These are phyloP conservation scores for Notarius quadriscutis DNA, from an alignment of 2,113 vertebrate genomes.

Conservation along the genomic window DNA sequence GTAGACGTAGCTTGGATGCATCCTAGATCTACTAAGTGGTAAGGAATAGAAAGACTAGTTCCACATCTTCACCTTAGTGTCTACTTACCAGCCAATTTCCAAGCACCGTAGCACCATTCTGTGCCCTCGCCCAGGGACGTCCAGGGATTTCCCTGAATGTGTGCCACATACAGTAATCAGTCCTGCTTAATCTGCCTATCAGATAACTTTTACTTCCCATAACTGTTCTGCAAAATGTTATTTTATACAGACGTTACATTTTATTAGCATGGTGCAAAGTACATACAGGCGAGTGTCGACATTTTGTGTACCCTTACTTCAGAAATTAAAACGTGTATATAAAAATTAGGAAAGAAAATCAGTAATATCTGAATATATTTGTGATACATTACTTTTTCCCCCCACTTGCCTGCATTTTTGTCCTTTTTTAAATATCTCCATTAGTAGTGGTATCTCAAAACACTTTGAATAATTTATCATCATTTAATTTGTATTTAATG, in stretches of 20 bases:
- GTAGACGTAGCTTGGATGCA: background rate
- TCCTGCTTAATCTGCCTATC: constrained; percentile 67
- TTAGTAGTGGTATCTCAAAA: background rate
- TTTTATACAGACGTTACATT: background rate
- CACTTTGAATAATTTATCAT: background rate
- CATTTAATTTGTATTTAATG: background rate
- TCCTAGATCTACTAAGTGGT: constrained; percentile 23
- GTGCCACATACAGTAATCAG: constrained; percentile 43
- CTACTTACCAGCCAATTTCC: constrained; percentile 44
- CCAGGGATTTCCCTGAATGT: constrained; percentile 58
- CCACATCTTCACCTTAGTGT: constrained; percentile 50
- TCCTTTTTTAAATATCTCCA: background rate
- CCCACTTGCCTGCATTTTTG: background rate
- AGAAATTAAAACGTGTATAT: background rate
- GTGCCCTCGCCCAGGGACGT: constrained; percentile 49
- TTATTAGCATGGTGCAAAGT: background rate
- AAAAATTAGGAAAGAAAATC: background rate
- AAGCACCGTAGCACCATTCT: background rate
- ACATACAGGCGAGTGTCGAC: background rate
- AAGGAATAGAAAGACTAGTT: constrained; percentile 48
- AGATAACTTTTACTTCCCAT: constrained; percentile 57
- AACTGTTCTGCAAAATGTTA: background rate
- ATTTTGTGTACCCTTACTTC: too few relatives aligned
- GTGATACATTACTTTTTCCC: background rate
- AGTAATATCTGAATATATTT: background rate